Evolutionary conservation across 2,113 vertebrate genomes (phyloP), one percentile per base, ranked within the genome.

Genomic region (Syngnathus scovelli): DNA sequence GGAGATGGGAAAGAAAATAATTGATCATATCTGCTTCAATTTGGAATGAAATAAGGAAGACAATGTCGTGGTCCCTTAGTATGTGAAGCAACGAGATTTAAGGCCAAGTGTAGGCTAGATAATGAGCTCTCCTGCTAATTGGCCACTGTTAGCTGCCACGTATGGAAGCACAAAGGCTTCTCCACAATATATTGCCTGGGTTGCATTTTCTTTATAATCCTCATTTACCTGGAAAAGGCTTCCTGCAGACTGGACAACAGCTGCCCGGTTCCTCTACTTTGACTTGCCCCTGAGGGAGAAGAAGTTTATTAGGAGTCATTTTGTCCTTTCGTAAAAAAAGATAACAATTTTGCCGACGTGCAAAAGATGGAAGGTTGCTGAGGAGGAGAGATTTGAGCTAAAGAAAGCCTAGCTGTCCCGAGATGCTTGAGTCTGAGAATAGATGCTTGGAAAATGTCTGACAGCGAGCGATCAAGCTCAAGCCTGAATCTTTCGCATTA

Each of bases 221-320:
- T 10, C 36, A 66, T 89, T 8, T 76, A 95, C 93, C 92, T 16
- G 74, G 82, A 70, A 89, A 82, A 44, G 84, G 80, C 62, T 73
- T 89, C 64, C 78, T 90, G 68, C 95, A 97, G 27, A 91, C 79
- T 0, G 94, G 93, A 77, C 95, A 97, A 77, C 95, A 97, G 74
- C 77, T 85, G 27, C 86, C 92, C 0, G 91, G 87, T 62, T 94
- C 93, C 79, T 89, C 89, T 36, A 93, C 88, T 44, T 90, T 90
- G 19, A 91, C 92, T 71, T 94, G 75, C 0, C 84, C 93, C 95
- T 96, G 88, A 52, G 11, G 48, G 11, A 46, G 1, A 70, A 4
- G 8, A 1, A 0, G 55, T 49, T 33, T 52, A 27, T 27, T 13
- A 27, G 65, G 16, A 69, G 12, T 49, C 6, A 12, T 55, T 38